Base-by-base conservation (phyloP, 2,888 invertebrate genomes). In the Ecliptopera silaceata region DNA sequence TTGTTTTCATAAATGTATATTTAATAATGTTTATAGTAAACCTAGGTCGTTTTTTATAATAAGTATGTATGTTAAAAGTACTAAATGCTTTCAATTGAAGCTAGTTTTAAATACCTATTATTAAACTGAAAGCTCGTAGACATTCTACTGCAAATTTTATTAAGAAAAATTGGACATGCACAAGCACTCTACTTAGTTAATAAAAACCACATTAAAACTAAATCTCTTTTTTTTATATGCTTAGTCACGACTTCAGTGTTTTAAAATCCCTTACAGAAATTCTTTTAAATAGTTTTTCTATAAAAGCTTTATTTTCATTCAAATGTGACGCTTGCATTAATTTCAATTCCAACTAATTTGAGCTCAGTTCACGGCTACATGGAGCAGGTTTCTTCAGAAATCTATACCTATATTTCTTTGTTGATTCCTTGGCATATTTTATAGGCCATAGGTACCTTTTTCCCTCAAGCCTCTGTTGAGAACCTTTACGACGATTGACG, bases 381-480 rank as follows among this genome's bases (percentile, higher is more conserved):
- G 13, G 32, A 4, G 26, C 15, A 38, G 4, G 12, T n/a, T 12
- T 13, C 26, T 29, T 13, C 44, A 39, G n/a, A 29, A 38, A 38
- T 47, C 36, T 26, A n/a, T n/a, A n/a, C n/a, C n/a, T n/a, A n/a
- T n/a, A n/a, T n/a, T n/a, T n/a, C n/a, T n/a, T n/a, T n/a, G 26
- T 38, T 13, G 36, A 34, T 36, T 15, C 22, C 15, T 38, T 15
- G 15, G 26, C 38, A 47, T 38, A 47, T 18, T 31, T 44, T 44
- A 45, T 34, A 34, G 32, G 15, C 29, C 11, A n/a, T n/a, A n/a
- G n/a, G 29, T 39, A 39, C 48, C 48, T 48, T 48, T 48, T 48
- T 39, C 48, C 18, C 39, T 48, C 48, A 39, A 48, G 39, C 48
- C 12, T 39, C 39, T n/a, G 12, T 31, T 39, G 48, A 48, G 29